Evolutionary conservation across 1,140 invertebrate genomes (phyloP).

Genomic region (Sinonovacula constricta): DNA sequence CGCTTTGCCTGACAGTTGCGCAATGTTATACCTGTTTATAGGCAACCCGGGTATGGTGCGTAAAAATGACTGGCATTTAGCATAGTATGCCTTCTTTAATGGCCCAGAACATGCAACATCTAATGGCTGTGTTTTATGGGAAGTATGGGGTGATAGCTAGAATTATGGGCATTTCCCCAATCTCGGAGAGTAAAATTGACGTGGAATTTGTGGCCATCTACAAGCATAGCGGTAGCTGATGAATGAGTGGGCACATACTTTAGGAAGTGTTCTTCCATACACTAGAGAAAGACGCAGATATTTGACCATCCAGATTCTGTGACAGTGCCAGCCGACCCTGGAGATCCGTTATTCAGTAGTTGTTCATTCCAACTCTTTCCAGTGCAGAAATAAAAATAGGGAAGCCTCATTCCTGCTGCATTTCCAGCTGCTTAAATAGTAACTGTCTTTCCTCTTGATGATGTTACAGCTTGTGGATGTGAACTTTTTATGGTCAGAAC

Average conservation of each 20-base stretch:
- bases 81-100: slow-evolving; percentile 10
- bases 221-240: neutral
- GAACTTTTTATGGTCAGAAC: neutral
- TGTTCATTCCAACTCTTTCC: slow-evolving; percentile 70
- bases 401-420: slow-evolving; percentile 70
- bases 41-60: neutral
- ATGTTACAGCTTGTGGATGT: slow-evolving; percentile 69
- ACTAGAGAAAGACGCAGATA: slow-evolving; percentile 16
- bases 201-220: slow-evolving; percentile 33
- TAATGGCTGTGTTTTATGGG: slow-evolving; percentile 11
- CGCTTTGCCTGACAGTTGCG: neutral
- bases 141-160: slow-evolving; percentile 10
- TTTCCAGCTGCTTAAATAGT: slow-evolving; percentile 75
- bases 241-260: slow-evolving; percentile 22
- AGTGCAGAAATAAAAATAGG: slow-evolving; percentile 77
- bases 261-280: slow-evolving; percentile 25
- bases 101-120: slow-evolving; percentile 22
- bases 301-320: slow-evolving; percentile 47
- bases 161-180: slow-evolving; percentile 15
- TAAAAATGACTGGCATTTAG: slow-evolving; percentile 14
- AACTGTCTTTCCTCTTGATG: slow-evolving; percentile 75
- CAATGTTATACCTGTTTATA: neutral
- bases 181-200: slow-evolving; percentile 5
- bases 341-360: slow-evolving; percentile 20
- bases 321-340: slow-evolving; percentile 9